These are phyloP conservation scores for Callinectes sapidus DNA, from an alignment of 2,888 invertebrate genomes.

Conservation along the genomic window DNA sequence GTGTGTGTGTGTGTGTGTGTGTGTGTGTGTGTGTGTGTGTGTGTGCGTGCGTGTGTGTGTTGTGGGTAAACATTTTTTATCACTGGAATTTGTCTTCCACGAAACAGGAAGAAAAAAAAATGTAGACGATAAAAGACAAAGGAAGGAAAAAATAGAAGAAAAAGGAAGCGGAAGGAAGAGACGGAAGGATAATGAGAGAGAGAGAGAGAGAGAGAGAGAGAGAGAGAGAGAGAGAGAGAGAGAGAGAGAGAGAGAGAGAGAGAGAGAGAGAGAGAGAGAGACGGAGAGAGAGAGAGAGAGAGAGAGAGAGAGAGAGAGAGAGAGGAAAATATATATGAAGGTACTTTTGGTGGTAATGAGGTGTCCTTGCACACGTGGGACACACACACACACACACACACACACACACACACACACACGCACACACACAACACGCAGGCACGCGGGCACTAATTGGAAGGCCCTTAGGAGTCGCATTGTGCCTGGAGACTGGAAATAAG, in stretches of 20 bases:
- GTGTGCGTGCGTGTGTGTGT: background rate
- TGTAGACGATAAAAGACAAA: background rate
- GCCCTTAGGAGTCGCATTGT: background rate
- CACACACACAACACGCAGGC: background rate
- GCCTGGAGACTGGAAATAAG: conserved; percentile 34
- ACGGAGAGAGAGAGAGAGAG: background rate
- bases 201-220: background rate
- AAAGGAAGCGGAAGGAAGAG: background rate
- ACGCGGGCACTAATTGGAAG: conserved; percentile 32
- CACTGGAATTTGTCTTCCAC: background rate
- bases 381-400: conserved; percentile 21
- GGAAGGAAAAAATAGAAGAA: background rate
- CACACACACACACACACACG: conserved; percentile 17
- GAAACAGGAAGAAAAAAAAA: background rate
- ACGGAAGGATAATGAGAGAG: background rate
- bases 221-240: background rate
- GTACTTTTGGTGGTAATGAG: background rate
- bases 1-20: background rate
- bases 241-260: background rate
- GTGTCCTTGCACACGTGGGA: background rate
- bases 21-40: background rate
- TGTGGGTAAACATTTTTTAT: background rate
- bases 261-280: background rate
- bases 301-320: background rate
- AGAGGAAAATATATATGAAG: background rate